Percentiles rank a stretch among this genome's conserved stretches.
These are phyloP conservation scores for Candoia aspera DNA, from an alignment of 2,113 vertebrate species.

Conservation along the genomic window DNA sequence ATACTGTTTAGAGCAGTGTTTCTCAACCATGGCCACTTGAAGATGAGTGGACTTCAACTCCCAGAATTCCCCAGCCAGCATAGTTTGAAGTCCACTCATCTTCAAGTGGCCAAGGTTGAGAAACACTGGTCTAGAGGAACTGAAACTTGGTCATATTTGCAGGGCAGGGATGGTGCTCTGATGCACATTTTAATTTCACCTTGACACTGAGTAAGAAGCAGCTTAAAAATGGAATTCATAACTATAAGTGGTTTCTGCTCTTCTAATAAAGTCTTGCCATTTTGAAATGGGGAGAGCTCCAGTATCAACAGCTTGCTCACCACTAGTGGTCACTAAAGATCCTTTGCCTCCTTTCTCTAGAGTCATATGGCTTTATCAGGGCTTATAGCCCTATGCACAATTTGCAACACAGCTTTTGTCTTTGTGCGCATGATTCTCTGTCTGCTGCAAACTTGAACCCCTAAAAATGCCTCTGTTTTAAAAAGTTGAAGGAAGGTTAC, in stretches of 20 bases:
- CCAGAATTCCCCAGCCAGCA: neutral
- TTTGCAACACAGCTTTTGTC: neutral
- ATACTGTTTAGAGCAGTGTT: neutral
- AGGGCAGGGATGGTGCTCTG: neutral
- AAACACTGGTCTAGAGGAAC: neutral
- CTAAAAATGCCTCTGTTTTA: no score
- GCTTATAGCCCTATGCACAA: neutral
- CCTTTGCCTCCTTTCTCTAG: neutral
- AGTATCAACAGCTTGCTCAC: neutral
- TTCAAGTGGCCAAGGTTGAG: neutral
- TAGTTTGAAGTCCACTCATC: neutral
- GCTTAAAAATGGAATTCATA: neutral
- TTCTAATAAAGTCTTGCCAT: neutral
- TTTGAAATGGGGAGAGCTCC: neutral
- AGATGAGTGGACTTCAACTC: neutral
- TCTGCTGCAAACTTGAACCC: neutral
- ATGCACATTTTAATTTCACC: rapidly evolving
- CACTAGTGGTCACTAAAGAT: constrained; percentile 21
- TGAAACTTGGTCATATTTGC: neutral
- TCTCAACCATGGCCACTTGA: neutral
- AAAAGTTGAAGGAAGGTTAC: neutral
- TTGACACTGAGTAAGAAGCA: neutral
- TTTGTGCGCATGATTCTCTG: no score
- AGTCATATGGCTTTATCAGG: neutral
- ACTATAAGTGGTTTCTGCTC: neutral